These are phyloP conservation scores for Pogonocichla stellata DNA, from an alignment of 2,113 vertebrate genomes.

Conservation along the genomic window DNA sequence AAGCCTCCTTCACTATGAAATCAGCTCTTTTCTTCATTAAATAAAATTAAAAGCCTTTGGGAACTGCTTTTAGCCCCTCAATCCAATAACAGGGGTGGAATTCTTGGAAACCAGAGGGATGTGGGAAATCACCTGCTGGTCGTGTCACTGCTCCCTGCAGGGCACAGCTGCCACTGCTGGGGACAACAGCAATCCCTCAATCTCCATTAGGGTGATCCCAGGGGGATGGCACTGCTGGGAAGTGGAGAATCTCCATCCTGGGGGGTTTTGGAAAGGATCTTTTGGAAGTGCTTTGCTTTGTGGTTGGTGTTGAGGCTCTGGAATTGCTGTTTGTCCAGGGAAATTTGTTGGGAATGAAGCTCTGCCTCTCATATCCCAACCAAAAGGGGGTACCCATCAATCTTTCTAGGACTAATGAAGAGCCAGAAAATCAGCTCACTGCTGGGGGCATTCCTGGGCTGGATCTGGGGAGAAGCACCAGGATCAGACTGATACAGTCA, in stretches of 20 bases:
- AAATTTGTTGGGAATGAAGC: not conserved
- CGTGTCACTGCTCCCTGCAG: not conserved
- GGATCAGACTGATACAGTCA: not conserved
- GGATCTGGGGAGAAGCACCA: not conserved
- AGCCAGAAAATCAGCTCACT: not conserved
- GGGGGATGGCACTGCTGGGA: not conserved
- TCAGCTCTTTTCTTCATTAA: not conserved
- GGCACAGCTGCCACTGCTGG: not conserved
- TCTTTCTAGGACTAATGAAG: not conserved
- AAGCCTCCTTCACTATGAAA: not conserved
- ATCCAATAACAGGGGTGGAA: not conserved
- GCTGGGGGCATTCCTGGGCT: not conserved
- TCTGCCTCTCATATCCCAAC: not conserved
- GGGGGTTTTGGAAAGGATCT: not conserved
- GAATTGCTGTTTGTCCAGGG: not conserved
- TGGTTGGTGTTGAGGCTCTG: not conserved
- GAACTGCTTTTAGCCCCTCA: not conserved
- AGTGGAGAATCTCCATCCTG: fast-evolving
- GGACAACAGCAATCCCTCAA: not conserved
- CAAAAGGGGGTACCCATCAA: no score
- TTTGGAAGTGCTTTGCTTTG: not conserved
- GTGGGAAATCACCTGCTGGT: not conserved
- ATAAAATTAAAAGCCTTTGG: not conserved
- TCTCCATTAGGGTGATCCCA: fast-evolving
- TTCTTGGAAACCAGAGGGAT: not conserved